Evolutionary conservation across 2,888 invertebrate species (phyloP), one percentile per base, ranked within the genome.

Genomic region (Spodoptera littoralis): DNA sequence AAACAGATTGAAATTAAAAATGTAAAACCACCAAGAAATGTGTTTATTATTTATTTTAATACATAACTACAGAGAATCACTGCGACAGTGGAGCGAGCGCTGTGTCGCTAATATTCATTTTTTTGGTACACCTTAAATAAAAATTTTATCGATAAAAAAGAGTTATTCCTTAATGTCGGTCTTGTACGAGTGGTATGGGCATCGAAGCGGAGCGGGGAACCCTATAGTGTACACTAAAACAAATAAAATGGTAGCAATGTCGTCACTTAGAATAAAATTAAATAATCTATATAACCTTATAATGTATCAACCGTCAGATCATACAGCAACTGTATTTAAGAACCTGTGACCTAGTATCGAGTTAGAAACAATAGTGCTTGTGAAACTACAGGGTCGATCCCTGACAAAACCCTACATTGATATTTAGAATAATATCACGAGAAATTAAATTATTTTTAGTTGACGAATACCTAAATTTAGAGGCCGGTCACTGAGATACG

Each of bases 41-140:
- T 83, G 84, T 89, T 90, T 86, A 89, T 90, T 89, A 84, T 89
- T 93, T 90, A 90, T 90, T 92, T 92, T 87, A 89, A 89, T 92
- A 92, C 87, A 92, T 92, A 92, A 91, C 93, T 93, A 93, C 90
- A 90, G 90, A 90, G 89, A 89, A 90, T 90, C 90, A 87, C 88
- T 77, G 79, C 79, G 76, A 79, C 89, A 85, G 85, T 83, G 87
- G 81, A 84, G 79, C 73, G 71, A 69, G 70, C 82, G 82, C 63
- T 76, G 70, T 76, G 72, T 54, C 83, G 80, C 79, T 64, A 67
- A 66, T 79, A 79, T 82, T 77, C 78, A 82, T 80, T 77, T 88
- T 83, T 92, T 93, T 93, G 93, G 92, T 93, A 91, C 89, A 88
- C 89, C 90, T 90, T 89, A 82, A 82, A 83, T 80, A 67, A 85